Evolutionary conservation across 2,113 vertebrate species (phyloP), one percentile per base, ranked within the genome.

Genomic region (Chroicocephalus ridibundus): DNA sequence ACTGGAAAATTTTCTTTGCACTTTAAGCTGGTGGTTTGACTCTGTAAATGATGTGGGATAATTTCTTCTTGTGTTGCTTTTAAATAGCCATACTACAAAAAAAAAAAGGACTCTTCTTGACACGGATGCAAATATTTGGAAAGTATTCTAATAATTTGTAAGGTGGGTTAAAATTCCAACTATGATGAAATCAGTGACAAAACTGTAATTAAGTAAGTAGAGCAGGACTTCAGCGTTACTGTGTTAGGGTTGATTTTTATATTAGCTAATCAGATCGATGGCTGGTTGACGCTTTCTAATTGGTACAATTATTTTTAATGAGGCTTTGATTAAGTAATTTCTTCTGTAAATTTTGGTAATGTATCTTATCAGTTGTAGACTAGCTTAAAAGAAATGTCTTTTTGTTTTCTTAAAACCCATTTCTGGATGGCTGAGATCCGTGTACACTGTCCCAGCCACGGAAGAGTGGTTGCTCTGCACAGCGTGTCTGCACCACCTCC

Each of bases 271-370:
- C 36, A 70, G 32, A 71, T 69, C 47, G 32, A 0, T 86, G 58
- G 14, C 36, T 87, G 55, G 31, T 74, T 93, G 72, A 31, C 31
- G 21, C 60, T 87, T 88, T 46, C 38, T 86, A 88, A 90, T 52
- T 65, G 49, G 21, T 74, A 71, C 91, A 78, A 72, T 76, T 7
- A 6, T 86, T 94, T 92, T 86, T 87, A 76, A 69, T 81, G 58
- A 82, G 49, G 27, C 44, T 91, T 96, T 90, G 69, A 78, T 94
- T 79, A 89, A 91, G 58, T 89, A 52, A 71, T 76, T 86, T 72
- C 13, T 82, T 58, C 11, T 31, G 70, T 78, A 68, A 74, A 84
- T 85, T 74, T 76, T 27, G 38, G 40, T 83, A 42, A 46, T 54
- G 10, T 79, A 7, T 86, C 55, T 82, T 78, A 60, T 4, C 44